A percentile compares a stretch with the other conserved stretches of the same genome.
phyloP scores from a whole-genome alignment of 1,140 invertebrate species.

The Drosophila melanogaster region Release_6_plus_ISO1_MT NT_037436.4:5924001-5924500 shows the following conservation, averaged over 20 bases:
- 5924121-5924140: constrained; percentile 78
- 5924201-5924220: constrained; percentile 6
- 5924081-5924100: constrained; percentile 26
- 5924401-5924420: background rate
- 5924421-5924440: constrained; percentile 1
- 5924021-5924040: background rate
- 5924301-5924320: constrained; percentile 1
- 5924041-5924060: constrained; percentile 50
- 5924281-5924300: constrained; percentile 2
- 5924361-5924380: constrained; percentile 7
- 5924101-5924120: constrained; percentile 64
- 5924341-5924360: background rate
- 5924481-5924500: constrained; percentile 14
- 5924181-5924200: constrained; percentile 82
- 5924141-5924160: constrained; percentile 85
- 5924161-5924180: constrained; percentile 86
- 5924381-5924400: constrained; percentile 11
- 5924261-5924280: constrained; percentile 1
- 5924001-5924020: constrained; percentile 32
- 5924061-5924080: constrained; percentile 7
- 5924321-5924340: constrained; percentile 23
- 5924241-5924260: constrained; percentile 3
- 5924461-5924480: constrained; percentile 24
- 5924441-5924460: constrained; percentile 37
- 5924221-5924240: constrained; percentile 26